These are phyloP conservation scores for Erythrolamprus reginae DNA, from an alignment of 2,113 vertebrate genomes.

Conservation along the genomic window DNA sequence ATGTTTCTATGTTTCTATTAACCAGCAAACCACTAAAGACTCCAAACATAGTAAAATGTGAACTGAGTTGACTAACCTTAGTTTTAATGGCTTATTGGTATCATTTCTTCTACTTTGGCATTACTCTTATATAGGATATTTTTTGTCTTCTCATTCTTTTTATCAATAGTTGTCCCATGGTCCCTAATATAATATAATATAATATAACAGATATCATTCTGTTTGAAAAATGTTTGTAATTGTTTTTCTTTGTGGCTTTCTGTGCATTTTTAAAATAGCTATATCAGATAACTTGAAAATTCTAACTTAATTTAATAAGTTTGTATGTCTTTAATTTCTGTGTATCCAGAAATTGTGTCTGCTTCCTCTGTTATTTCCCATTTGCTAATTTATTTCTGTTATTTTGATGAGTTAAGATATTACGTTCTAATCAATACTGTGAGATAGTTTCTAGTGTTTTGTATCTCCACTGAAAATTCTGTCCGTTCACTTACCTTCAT, in stretches of 20 bases:
- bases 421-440: background rate
- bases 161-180: background rate
- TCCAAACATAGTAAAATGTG: background rate
- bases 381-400: background rate
- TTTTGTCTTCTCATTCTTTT: background rate
- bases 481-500: background rate
- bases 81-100: background rate
- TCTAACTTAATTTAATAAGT: background rate
- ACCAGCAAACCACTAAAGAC: background rate
- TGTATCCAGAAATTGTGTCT: background rate
- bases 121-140: background rate
- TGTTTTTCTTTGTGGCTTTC: background rate
- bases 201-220: background rate
- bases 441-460: background rate
- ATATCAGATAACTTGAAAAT: background rate
- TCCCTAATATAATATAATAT: too few species aligned
- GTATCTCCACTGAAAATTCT: background rate
- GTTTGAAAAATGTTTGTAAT: background rate
- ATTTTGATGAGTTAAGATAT: background rate
- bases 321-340: background rate
- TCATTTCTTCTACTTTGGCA: background rate
- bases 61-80: background rate
- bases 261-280: background rate
- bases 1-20: too few species aligned
- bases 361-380: background rate